A percentile compares a stretch with the other conserved stretches of the same genome.
phyloP scores from a whole-genome alignment of 35 echinoderm and acorn worm species.

The Acanthaster planci region DNA sequence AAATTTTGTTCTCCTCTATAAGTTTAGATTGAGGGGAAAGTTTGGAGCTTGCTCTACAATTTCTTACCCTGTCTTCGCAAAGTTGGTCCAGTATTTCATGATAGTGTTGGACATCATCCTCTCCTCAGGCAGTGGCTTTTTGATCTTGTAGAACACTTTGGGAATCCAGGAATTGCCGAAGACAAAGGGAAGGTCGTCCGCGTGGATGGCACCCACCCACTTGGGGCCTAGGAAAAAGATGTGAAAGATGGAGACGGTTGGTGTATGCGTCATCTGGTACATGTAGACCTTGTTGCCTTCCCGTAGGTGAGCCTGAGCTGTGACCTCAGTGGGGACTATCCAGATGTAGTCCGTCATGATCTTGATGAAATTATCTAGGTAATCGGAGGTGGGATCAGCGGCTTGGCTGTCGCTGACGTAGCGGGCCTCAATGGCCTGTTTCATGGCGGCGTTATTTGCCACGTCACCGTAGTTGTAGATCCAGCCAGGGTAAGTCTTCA shows the following conservation, averaged over 20 bases:
- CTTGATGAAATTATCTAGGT: conserved; percentile 40
- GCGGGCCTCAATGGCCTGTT: conserved; percentile 53
- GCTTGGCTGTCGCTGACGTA: conserved; percentile 69
- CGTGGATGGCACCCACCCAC: conserved; percentile 49
- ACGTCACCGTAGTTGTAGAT: conserved; percentile 16
- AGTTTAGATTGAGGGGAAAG: not conserved
- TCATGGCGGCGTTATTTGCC: not conserved
- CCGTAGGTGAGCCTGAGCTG: conserved; percentile 42
- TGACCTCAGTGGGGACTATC: conserved; percentile 48
- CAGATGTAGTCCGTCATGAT: conserved; percentile 52
- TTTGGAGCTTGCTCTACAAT: not conserved
- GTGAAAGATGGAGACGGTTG: conserved; percentile 23
- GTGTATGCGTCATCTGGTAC: conserved; percentile 44
- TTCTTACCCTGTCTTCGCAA: conserved; percentile 72
- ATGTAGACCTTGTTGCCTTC: conserved; percentile 36
- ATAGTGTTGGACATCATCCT: conserved; percentile 40
- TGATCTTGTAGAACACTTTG: conserved; percentile 14
- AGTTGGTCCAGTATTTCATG: conserved; percentile 74
- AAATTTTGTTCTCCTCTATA: not conserved
- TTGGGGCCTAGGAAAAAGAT: conserved; percentile 15
- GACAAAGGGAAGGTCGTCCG: conserved; percentile 53
- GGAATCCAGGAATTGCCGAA: conserved; percentile 57
- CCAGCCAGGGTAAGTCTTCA: not conserved
- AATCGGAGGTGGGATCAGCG: conserved; percentile 60
- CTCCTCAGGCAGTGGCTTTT: conserved; percentile 19